Conservation (phyloP, 2,113 vertebrate species). For the Pongo abelii region DNA sequence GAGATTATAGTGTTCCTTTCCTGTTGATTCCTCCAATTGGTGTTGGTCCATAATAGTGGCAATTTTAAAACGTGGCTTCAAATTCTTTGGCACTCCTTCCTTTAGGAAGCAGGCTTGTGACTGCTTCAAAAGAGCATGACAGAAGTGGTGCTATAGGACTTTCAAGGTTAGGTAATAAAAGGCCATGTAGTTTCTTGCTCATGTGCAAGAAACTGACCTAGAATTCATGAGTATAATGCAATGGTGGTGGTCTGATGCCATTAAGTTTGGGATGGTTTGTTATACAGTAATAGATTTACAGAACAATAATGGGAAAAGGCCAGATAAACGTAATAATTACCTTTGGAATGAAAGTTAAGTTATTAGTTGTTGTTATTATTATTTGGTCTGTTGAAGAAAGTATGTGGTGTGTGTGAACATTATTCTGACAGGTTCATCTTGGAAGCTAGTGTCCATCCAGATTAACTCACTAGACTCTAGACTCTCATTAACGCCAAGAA, state of each 20-base stretch:
- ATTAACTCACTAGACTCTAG: conserved; percentile 9
- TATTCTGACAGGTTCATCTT: neutral
- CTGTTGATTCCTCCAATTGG: neutral
- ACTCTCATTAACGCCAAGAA: conserved; percentile 8
- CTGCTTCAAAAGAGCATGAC: neutral
- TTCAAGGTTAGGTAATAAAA: neutral
- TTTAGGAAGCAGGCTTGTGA: neutral
- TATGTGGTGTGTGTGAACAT: neutral
- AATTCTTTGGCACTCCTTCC: neutral
- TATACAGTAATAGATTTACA: neutral
- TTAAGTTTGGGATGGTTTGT: conserved; percentile 10
- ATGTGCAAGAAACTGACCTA: neutral
- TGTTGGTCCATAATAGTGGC: neutral
- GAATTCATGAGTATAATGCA: conserved; percentile 6
- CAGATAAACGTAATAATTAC: neutral
- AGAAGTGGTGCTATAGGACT: neutral
- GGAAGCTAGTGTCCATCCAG: neutral
- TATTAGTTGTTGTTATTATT: neutral
- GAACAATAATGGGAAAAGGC: neutral
- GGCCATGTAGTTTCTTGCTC: neutral
- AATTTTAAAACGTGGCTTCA: neutral
- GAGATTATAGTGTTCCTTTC: neutral
- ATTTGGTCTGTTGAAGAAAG: neutral
- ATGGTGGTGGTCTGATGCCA: neutral
- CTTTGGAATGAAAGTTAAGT: conserved; percentile 1